Conservation (phyloP, 2,888 invertebrate species). For the Poecilus cupreus region DNA sequence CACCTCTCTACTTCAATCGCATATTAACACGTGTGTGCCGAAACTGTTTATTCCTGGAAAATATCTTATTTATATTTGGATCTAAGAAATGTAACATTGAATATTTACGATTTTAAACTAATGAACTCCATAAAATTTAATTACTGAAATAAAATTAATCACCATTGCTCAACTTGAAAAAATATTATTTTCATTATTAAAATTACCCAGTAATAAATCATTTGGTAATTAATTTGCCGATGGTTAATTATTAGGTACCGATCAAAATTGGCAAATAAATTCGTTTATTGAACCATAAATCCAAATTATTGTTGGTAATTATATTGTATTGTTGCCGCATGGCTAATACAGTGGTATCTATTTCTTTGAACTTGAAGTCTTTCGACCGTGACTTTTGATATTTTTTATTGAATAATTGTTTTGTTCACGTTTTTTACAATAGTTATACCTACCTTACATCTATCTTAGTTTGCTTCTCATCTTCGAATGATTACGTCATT, state of each 20-base stretch:
- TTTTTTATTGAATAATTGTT: constrained; percentile 56
- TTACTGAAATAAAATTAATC: too few relatives aligned
- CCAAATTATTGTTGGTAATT: background rate
- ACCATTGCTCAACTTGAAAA: too few relatives aligned
- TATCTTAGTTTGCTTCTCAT: constrained; percentile 53
- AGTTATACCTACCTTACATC: constrained; percentile 25
- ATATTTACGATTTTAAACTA: too few relatives aligned
- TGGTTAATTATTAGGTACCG: background rate
- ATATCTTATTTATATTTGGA: background rate
- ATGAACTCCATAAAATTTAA: too few relatives aligned
- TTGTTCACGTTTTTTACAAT: constrained; percentile 56
- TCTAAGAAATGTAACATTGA: too few relatives aligned
- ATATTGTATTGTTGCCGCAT: constrained; percentile 45
- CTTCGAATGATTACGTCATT: constrained; percentile 46
- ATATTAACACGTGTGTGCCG: constrained; percentile 1
- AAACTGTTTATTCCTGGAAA: background rate
- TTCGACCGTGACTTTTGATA: constrained; percentile 57
- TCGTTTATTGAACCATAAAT: background rate
- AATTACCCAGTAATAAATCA: background rate
- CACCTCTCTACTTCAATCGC: background rate
- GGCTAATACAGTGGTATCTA: constrained; percentile 40
- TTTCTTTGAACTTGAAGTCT: constrained; percentile 57
- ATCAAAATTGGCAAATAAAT: background rate
- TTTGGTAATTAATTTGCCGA: background rate
- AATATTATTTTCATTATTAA: background rate